phyloP scores from a whole-genome alignment of 1,140 invertebrate genomes.

The Sycophaga agraensis region DNA sequence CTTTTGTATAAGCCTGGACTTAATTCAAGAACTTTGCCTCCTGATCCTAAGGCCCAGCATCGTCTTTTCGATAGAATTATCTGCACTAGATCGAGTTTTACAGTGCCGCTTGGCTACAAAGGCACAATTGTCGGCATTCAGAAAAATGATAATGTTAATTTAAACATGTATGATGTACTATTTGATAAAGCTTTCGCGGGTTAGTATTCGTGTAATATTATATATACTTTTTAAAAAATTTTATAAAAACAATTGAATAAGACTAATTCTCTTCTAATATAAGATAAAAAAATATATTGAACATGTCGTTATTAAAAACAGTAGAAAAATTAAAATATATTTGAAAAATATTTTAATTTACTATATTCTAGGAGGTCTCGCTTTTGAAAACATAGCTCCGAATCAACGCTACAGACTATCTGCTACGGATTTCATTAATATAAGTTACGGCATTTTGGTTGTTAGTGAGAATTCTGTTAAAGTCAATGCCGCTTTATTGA shows the following conservation, averaged over 20 bases:
- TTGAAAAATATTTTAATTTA: too few species aligned
- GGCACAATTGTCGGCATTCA: slow-evolving; percentile 80
- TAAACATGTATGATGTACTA: slow-evolving; percentile 70
- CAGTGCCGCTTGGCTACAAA: slow-evolving; percentile 77
- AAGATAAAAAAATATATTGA: too few species aligned
- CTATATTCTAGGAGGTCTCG: too few species aligned
- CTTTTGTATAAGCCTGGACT: slow-evolving; percentile 61
- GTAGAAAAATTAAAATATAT: too few species aligned
- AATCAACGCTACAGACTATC: slow-evolving; percentile 61
- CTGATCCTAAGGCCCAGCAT: slow-evolving; percentile 69
- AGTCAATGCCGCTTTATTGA: too few species aligned
- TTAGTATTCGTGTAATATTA: slow-evolving; percentile 6
- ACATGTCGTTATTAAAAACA: background rate
- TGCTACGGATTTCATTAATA: slow-evolving; percentile 63
- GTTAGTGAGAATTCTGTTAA: slow-evolving; percentile 54
- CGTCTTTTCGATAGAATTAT: slow-evolving; percentile 83
- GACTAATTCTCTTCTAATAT: too few species aligned
- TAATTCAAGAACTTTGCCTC: slow-evolving; percentile 48
- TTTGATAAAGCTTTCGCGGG: slow-evolving; percentile 74
- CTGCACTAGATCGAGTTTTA: slow-evolving; percentile 69
- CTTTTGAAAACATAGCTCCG: too few species aligned
- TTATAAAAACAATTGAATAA: too few species aligned
- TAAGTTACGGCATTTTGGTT: slow-evolving; percentile 58
- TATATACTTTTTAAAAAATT: too few species aligned
- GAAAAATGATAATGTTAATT: slow-evolving; percentile 54